Evolutionary conservation across 30 jellyfish, hydroid and myxozoan species (phyloP).

Genomic region (Hydractinia echinata): DNA sequence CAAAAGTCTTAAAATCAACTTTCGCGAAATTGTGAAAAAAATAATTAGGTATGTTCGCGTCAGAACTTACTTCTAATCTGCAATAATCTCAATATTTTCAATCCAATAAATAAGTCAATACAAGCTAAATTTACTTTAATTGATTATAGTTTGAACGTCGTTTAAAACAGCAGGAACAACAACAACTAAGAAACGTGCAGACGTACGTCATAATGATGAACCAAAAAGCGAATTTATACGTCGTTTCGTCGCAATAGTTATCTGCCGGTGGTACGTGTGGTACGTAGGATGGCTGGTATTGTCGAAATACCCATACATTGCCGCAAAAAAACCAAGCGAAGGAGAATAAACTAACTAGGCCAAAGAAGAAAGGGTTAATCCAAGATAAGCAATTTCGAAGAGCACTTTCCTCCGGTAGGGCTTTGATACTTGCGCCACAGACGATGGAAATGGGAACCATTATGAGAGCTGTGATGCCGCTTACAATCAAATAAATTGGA

Average conservation of each 20-base stretch:
- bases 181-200: slow-evolving; percentile 31
- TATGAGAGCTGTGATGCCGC: slow-evolving; percentile 43
- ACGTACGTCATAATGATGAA: slow-evolving; percentile 44
- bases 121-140: background rate
- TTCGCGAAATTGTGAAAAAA: too few species aligned
- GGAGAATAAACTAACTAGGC: slow-evolving; percentile 36
- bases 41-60: too few species aligned
- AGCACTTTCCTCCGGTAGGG: slow-evolving; percentile 8
- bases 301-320: slow-evolving; percentile 62
- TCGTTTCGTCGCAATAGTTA: slow-evolving; percentile 42
- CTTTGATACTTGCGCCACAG: slow-evolving; percentile 8
- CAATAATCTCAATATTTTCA: too few species aligned
- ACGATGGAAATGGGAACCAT: slow-evolving; percentile 28
- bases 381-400: slow-evolving; percentile 8
- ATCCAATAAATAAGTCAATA: too few species aligned
- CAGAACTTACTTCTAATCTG: too few species aligned
- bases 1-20: too few species aligned
- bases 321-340: slow-evolving; percentile 73
- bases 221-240: slow-evolving; percentile 56
- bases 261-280: background rate
- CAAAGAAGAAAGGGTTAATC: background rate
- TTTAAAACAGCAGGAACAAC: slow-evolving; percentile 44
- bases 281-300: slow-evolving; percentile 27
- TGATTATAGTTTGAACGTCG: slow-evolving; percentile 7
- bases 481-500: slow-evolving; percentile 52